phyloP scores from a whole-genome alignment of 2,113 vertebrate genomes.

The Planiliza haematocheilus region DNA sequence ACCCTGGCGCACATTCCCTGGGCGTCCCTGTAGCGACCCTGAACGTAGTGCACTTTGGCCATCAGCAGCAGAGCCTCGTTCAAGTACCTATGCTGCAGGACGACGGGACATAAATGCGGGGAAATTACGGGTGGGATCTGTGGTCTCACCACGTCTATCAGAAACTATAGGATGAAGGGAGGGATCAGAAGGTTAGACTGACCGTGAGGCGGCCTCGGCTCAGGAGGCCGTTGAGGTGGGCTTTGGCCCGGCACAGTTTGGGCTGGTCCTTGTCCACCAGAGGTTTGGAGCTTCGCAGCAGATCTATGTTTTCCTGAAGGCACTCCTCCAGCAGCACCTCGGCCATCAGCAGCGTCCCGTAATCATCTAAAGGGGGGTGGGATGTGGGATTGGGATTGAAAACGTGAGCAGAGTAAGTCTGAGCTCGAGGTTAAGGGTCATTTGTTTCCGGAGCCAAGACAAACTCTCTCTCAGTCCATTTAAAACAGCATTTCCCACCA shows the following conservation, averaged over 20 bases:
- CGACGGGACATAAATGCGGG: constrained; percentile 3
- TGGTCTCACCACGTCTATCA: too few relatives aligned
- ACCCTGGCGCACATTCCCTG: constrained; percentile 95
- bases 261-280: constrained; percentile 88
- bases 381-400: not conserved
- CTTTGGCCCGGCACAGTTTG: constrained; percentile 88
- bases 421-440: constrained; percentile 38
- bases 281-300: constrained; percentile 86
- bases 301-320: constrained; percentile 89
- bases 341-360: constrained; percentile 88
- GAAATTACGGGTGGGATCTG: too few relatives aligned
- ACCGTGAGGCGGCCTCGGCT: constrained; percentile 90
- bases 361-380: constrained; percentile 87
- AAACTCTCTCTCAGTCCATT: constrained; percentile 47
- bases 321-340: constrained; percentile 92
- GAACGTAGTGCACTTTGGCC: constrained; percentile 94
- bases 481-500: constrained; percentile 50
- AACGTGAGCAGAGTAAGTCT: constrained; percentile 11
- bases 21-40: constrained; percentile 93
- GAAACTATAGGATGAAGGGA: not conserved
- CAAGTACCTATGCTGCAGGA: constrained; percentile 88
- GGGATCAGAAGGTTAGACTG: constrained; percentile 43
- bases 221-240: constrained; percentile 87
- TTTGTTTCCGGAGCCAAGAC: constrained; percentile 59
- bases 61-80: constrained; percentile 93